Percentiles rank a stretch among this genome's conserved stretches.
Evolutionary conservation across 2,113 vertebrate species (phyloP).

Genomic region (Dermatemys mawii): DNA sequence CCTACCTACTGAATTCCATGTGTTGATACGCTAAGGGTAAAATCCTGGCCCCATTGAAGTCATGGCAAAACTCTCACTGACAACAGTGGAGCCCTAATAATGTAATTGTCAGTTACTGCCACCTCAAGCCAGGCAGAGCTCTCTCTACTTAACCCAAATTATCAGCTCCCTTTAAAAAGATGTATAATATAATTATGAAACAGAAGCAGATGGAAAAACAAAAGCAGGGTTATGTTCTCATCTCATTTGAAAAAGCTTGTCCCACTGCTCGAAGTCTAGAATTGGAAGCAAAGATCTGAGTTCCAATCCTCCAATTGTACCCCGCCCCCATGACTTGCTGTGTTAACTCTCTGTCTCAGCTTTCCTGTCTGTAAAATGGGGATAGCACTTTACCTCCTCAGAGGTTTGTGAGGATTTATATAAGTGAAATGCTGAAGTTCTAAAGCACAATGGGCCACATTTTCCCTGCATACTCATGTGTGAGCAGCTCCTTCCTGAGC

Average conservation of each 20-base stretch:
- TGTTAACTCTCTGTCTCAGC: not conserved
- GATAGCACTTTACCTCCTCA: not conserved
- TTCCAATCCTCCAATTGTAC: not conserved
- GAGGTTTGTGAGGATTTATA: not conserved
- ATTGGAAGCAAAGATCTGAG: not conserved
- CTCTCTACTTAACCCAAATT: not conserved
- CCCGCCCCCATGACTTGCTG: not conserved
- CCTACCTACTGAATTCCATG: not conserved
- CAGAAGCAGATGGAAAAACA: not conserved
- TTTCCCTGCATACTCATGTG: not conserved
- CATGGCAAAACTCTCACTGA: not conserved
- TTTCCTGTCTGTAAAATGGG: not conserved
- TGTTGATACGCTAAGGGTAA: not conserved
- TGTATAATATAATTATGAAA: not conserved
- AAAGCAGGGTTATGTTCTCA: not conserved
- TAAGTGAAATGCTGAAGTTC: not conserved
- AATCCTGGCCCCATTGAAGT: not conserved
- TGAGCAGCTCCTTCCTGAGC: not conserved
- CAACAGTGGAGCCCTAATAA: not conserved
- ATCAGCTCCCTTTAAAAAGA: not conserved
- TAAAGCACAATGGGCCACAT: not conserved
- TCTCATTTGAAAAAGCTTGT: not conserved
- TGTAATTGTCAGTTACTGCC: not conserved
- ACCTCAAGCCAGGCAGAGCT: not conserved
- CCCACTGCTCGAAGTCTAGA: not conserved